A percentile compares a stretch with the other conserved stretches of the same genome.
phyloP scores from a whole-genome alignment of 2,113 vertebrate genomes.

The Pholis gunnellus region DNA sequence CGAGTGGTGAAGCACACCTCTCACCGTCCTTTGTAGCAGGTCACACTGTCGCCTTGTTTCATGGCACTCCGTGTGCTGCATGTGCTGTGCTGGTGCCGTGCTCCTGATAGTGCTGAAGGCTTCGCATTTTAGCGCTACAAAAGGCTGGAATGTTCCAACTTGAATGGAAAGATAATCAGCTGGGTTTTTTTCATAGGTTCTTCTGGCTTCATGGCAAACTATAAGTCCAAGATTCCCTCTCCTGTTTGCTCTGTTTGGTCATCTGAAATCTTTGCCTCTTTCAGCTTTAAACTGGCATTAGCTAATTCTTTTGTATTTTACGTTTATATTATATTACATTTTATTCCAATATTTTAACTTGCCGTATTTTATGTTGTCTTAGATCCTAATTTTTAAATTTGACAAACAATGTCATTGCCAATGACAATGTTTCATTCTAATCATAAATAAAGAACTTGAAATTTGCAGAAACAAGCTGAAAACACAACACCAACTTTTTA shows the following conservation, averaged over 20 bases:
- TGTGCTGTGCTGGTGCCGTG: background rate
- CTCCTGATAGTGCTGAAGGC: constrained; percentile 1
- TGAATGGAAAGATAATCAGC: background rate
- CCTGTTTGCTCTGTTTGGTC: background rate
- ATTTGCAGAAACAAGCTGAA: too few species aligned
- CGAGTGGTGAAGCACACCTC: background rate
- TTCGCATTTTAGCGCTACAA: background rate
- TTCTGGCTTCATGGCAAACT: background rate
- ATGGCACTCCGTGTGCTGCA: constrained; percentile 3
- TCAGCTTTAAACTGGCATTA: background rate
- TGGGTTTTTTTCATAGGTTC: background rate
- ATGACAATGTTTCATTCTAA: background rate
- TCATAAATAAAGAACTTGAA: background rate
- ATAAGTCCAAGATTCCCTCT: background rate
- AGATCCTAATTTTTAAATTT: background rate
- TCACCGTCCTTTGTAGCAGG: background rate
- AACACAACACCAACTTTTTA: too few species aligned
- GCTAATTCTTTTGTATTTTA: background rate
- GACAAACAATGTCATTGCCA: too few species aligned
- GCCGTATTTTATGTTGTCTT: too few species aligned
- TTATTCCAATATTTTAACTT: too few species aligned
- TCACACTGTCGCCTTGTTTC: constrained; percentile 10
- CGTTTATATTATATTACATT: too few species aligned
- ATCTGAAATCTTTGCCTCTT: background rate
- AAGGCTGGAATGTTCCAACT: background rate